Percentiles rank a stretch among this genome's conserved stretches.
Conservation (phyloP, 2,888 invertebrate species). For the Volucella bombylans region DNA sequence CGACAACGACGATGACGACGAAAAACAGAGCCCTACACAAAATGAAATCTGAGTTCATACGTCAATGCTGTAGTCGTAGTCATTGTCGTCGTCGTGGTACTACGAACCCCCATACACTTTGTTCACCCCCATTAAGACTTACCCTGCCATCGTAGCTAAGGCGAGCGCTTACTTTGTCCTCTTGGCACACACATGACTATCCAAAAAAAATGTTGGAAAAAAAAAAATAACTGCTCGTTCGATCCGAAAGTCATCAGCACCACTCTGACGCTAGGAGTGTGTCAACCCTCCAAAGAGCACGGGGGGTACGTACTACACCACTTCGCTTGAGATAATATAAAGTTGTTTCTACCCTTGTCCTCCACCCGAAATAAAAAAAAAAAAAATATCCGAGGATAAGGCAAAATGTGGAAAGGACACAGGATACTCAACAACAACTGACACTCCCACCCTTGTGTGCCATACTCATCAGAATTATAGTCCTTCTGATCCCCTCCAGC, state of each 20-base stretch:
- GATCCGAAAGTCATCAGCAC: constrained; percentile 73
- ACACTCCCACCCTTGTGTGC: constrained; percentile 72
- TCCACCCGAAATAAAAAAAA: constrained; percentile 42
- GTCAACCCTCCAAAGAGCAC: constrained; percentile 65
- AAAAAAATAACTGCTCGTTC: constrained; percentile 54
- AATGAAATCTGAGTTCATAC: constrained; percentile 70
- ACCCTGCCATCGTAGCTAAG: constrained; percentile 43
- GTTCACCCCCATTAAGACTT: constrained; percentile 39
- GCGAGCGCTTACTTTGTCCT: constrained; percentile 58
- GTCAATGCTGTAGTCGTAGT: constrained; percentile 65
- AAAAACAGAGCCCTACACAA: constrained; percentile 63
- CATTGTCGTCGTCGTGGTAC: constrained; percentile 13
- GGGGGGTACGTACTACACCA: constrained; percentile 57
- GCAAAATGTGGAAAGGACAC: constrained; percentile 73
- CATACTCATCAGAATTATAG: constrained; percentile 73
- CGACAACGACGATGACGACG: constrained; percentile 43
- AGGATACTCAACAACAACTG: constrained; percentile 74
- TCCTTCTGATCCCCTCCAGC: constrained; percentile 57
- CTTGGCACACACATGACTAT: constrained; percentile 70
- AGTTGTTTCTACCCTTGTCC: constrained; percentile 73
- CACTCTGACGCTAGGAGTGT: constrained; percentile 57
- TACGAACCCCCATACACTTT: constrained; percentile 36
- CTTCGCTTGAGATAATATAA: constrained; percentile 73
- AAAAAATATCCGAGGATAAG: constrained; percentile 15
- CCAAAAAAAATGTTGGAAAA: constrained; percentile 52